phyloP scores from a whole-genome alignment of 1,140 invertebrate genomes.

The Drosophila grimshawi region DNA sequence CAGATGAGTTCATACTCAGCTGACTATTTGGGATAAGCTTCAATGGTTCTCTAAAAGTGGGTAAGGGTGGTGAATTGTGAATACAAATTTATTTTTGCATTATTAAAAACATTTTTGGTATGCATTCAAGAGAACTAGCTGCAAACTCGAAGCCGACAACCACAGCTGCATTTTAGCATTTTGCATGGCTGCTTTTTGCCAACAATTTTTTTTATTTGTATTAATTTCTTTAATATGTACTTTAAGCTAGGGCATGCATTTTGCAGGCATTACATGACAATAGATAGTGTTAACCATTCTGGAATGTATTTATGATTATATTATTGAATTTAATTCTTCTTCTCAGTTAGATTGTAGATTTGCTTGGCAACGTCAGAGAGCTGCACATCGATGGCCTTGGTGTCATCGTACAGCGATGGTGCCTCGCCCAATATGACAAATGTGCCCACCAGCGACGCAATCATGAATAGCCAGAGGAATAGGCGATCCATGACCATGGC shows the following conservation, averaged over 20 bases:
- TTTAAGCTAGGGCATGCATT: conserved; percentile 58
- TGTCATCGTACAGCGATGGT: conserved; percentile 94
- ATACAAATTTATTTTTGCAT: conserved; percentile 35
- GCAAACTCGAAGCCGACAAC: conserved; percentile 8
- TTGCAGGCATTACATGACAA: conserved; percentile 13
- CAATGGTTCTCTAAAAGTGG: neutral
- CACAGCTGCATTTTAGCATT: conserved; percentile 63
- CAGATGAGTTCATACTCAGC: conserved; percentile 1
- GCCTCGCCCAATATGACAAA: conserved; percentile 95
- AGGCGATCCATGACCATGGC: conserved; percentile 99
- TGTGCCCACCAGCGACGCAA: conserved; percentile 95
- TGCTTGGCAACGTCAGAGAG: conserved; percentile 93
- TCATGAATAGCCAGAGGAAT: conserved; percentile 98
- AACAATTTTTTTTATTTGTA: conserved; percentile 53
- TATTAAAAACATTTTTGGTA: conserved; percentile 6
- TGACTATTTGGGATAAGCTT: neutral
- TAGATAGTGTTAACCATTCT: conserved; percentile 47
- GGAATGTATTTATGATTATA: conserved; percentile 4
- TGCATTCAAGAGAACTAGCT: conserved; percentile 28
- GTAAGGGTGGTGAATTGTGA: neutral
- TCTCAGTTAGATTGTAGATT: conserved; percentile 84
- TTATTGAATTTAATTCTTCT: conserved; percentile 80
- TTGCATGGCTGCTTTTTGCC: conserved; percentile 58
- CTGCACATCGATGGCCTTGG: conserved; percentile 92
- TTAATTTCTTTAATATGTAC: conserved; percentile 51